Evolutionary conservation across 2,888 invertebrate genomes (phyloP).

Genomic region (Erebia epiphron): DNA sequence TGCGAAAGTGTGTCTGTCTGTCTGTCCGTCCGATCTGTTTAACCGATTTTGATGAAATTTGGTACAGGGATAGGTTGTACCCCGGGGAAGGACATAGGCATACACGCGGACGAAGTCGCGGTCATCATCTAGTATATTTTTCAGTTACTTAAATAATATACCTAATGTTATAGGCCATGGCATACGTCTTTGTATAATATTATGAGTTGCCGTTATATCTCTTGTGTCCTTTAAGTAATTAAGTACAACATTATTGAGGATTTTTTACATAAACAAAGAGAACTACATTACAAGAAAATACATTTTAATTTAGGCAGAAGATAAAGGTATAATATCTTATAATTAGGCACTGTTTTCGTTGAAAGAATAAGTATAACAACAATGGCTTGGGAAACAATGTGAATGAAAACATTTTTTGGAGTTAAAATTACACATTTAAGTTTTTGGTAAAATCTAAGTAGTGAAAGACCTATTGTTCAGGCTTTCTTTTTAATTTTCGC

Average conservation of each 20-base stretch:
- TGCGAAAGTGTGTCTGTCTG: too few species aligned
- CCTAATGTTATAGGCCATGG: too few species aligned
- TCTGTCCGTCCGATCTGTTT: too few species aligned
- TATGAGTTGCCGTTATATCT: neutral
- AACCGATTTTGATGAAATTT: too few species aligned
- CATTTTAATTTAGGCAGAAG: slow-evolving; percentile 21
- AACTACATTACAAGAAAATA: slow-evolving; percentile 3
- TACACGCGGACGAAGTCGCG: too few species aligned
- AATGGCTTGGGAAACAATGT: slow-evolving; percentile 30
- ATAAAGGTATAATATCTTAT: slow-evolving; percentile 17
- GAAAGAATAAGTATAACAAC: slow-evolving; percentile 27
- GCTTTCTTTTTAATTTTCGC: slow-evolving; percentile 22
- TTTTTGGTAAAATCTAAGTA: slow-evolving; percentile 18
- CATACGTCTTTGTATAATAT: too few species aligned
- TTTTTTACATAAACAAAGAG: neutral
- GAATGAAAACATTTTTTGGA: slow-evolving; percentile 24
- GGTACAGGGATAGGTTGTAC: too few species aligned
- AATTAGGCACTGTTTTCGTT: slow-evolving; percentile 19
- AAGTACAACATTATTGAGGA: neutral
- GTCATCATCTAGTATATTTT: too few species aligned
- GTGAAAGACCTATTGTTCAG: slow-evolving; percentile 24
- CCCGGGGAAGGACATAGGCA: too few species aligned
- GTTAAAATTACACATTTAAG: slow-evolving; percentile 30
- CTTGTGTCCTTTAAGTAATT: neutral
- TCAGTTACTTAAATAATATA: too few species aligned